These are phyloP conservation scores for Cacoxenus indagator DNA, from an alignment of 2,888 invertebrate species.

Conservation along the genomic window DNA sequence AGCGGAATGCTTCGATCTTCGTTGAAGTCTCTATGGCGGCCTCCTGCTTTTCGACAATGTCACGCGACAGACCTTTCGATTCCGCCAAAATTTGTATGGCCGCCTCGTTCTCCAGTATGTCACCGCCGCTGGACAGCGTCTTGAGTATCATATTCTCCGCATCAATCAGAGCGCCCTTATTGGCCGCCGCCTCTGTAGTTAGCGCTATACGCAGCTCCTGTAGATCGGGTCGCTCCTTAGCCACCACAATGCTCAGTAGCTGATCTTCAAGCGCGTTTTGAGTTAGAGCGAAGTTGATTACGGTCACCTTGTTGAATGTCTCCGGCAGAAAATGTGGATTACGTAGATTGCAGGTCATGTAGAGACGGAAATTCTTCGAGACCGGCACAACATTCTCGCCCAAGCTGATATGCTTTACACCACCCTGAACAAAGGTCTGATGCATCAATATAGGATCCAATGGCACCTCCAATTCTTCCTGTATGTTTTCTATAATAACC, in stretches of 20 bases:
- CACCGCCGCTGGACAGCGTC: slow-evolving; percentile 87
- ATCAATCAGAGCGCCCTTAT: slow-evolving; percentile 84
- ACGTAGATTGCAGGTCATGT: slow-evolving; percentile 88
- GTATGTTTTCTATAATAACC: slow-evolving; percentile 87
- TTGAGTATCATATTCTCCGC: slow-evolving; percentile 91
- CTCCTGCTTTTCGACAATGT: slow-evolving; percentile 87
- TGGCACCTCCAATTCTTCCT: slow-evolving; percentile 87
- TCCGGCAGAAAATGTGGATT: slow-evolving; percentile 93
- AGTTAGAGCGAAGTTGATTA: slow-evolving; percentile 89
- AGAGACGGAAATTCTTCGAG: slow-evolving; percentile 83
- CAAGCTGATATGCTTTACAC: slow-evolving; percentile 81
- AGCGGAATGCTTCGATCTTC: slow-evolving; percentile 86
- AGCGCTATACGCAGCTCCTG: slow-evolving; percentile 86
- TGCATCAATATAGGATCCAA: slow-evolving; percentile 85
- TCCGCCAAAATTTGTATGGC: slow-evolving; percentile 90
- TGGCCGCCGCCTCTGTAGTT: slow-evolving; percentile 84
- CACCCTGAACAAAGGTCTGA: slow-evolving; percentile 85
- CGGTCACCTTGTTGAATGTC: slow-evolving; percentile 85
- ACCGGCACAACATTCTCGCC: slow-evolving; percentile 89
- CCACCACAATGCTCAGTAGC: slow-evolving; percentile 87
- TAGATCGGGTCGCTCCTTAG: slow-evolving; percentile 89
- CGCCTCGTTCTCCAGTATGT: slow-evolving; percentile 91
- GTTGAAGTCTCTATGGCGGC: slow-evolving; percentile 85
- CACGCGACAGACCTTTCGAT: slow-evolving; percentile 84
- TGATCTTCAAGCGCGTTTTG: slow-evolving; percentile 87